These are phyloP conservation scores for Pocota personata DNA, from an alignment of 2,888 invertebrate species.

Conservation along the genomic window DNA sequence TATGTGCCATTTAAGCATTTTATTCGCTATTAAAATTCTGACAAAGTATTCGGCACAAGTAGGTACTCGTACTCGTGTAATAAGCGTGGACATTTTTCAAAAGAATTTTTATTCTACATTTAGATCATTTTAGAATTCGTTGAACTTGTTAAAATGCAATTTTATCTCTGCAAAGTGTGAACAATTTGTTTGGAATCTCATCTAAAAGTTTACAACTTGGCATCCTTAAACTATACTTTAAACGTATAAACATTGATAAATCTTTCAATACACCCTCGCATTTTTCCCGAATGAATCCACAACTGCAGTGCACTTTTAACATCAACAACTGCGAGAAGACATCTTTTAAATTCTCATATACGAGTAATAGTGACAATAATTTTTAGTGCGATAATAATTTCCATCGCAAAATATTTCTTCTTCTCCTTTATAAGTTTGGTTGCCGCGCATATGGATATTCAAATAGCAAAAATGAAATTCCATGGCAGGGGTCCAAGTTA, in stretches of 20 bases:
- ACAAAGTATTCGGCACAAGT: no score
- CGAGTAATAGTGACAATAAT: slow-evolving; percentile 50
- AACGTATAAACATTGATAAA: background rate
- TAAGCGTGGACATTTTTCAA: no score
- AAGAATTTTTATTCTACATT: no score
- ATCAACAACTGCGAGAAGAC: background rate
- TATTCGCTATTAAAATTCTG: no score
- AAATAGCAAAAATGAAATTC: slow-evolving; percentile 78
- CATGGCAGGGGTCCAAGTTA: slow-evolving; percentile 79
- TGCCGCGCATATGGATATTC: slow-evolving; percentile 27
- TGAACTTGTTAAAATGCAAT: no score
- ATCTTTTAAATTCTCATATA: background rate
- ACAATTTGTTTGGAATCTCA: background rate
- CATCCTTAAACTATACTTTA: background rate
- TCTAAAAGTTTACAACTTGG: background rate
- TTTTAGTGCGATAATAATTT: slow-evolving; percentile 57
- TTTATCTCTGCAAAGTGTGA: no score
- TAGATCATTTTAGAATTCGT: no score
- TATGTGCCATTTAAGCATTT: no score
- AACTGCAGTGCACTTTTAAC: background rate
- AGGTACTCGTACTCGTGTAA: no score
- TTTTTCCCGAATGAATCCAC: background rate
- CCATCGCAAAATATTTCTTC: slow-evolving; percentile 34
- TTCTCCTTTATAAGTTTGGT: slow-evolving; percentile 19
- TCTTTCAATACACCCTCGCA: background rate